Base-by-base conservation (phyloP, 2,888 invertebrate genomes). In the Cabera pusaria region DNA sequence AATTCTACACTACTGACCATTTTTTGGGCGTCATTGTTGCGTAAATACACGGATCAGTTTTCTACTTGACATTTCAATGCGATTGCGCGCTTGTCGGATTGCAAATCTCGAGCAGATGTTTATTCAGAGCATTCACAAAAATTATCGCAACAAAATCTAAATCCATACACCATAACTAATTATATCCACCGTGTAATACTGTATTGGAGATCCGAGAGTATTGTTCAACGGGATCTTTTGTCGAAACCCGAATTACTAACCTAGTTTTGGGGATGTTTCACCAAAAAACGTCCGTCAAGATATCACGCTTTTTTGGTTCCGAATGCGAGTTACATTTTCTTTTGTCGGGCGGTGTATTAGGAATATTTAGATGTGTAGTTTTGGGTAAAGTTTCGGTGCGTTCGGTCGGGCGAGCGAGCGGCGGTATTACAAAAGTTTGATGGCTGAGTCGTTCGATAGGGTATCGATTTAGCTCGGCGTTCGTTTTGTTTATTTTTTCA, bases 161-260 rank as follows among this genome's bases (percentile, higher is more conserved):
- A 87, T 86, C 87, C 86, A 76, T 84, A 75, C 81, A 87, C 87
- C 88, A 88, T 86, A 84, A 72, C 87, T 88, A 88, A 88, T 88
- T 86, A 88, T 82, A 88, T 86, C 86, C 85, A 85, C 80, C 85
- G 52, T 81, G 79, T 85, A 87, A 87, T 81, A 74, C 70, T 61
- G 67, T 69, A 77, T 70, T 72, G 67, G 71, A 62, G 56, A 14
- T 14, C 14, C 14, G 4, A 59, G 55, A 62, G 58, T 56, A 74
- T 84, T 87, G 84, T 85, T 82, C 79, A 75, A 68, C 59, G 33
- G 22, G 36, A 8, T 38, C 70, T 59, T 64, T 86, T 87, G 83
- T 85, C 41, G 38, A 56, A 64, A 59, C 60, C 75, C 76, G 87
- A 80, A 87, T 88, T 87, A 88, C 86, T 87, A 86, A 88, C 88